Conservation (phyloP, 2,797 vertebrate genomes). For the Pogonophryne albipinna region DNA sequence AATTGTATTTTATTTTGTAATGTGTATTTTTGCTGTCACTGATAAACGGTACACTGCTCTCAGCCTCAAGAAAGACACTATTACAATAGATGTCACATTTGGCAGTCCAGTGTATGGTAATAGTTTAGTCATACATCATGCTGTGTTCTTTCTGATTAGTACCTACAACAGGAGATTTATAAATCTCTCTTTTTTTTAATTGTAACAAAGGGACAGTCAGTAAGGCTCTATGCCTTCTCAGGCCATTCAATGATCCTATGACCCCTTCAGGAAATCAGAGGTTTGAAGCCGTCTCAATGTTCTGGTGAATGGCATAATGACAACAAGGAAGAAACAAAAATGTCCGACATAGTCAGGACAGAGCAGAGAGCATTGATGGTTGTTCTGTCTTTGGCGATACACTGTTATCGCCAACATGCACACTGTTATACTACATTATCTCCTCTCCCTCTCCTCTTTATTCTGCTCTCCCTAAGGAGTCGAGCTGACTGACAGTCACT, state of each 20-base stretch:
- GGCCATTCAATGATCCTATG: constrained; percentile 11
- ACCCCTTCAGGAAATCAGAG: constrained; percentile 8
- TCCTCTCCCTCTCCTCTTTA: constrained; percentile 34
- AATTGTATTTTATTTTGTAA: constrained; percentile 29
- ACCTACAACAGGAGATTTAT: constrained; percentile 2
- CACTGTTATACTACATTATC: constrained; percentile 3
- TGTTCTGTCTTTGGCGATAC: constrained; percentile 39
- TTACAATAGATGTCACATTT: background rate
- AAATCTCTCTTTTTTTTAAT: background rate
- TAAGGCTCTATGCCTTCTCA: constrained; percentile 15
- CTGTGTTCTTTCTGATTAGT: constrained; percentile 30
- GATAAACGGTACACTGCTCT: background rate
- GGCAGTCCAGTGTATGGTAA: background rate
- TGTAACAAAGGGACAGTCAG: constrained; percentile 7
- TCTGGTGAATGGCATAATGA: constrained; percentile 21
- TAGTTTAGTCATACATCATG: constrained; percentile 12
- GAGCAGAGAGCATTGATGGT: constrained; percentile 30
- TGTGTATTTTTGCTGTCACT: background rate
- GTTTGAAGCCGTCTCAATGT: constrained; percentile 18
- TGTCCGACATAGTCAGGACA: constrained; percentile 24
- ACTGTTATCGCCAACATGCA: background rate
- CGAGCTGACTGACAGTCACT: constrained; percentile 63
- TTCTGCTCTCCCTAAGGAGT: constrained; percentile 56
- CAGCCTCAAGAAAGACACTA: constrained; percentile 5
- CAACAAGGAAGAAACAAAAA: constrained; percentile 22